phyloP scores from a whole-genome alignment of 2,113 vertebrate species.

The Trematocara nigrifrons region DNA sequence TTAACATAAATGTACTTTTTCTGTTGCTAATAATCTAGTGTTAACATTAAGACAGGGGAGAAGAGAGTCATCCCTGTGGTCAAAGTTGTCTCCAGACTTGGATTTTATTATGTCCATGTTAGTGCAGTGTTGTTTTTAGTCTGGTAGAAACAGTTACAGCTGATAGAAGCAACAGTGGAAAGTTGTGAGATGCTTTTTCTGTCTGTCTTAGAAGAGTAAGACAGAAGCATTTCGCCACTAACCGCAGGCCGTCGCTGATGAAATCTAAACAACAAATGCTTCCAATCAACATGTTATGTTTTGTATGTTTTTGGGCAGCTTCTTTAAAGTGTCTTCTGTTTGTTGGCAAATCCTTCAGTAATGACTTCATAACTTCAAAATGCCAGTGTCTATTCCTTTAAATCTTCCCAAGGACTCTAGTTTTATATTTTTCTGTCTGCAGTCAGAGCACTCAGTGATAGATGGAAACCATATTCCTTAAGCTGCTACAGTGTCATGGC shows the following conservation, averaged over 20 bases:
- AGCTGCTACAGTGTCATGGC: neutral
- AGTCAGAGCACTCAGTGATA: neutral
- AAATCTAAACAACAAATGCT: neutral
- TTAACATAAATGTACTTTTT: neutral
- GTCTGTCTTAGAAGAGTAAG: neutral
- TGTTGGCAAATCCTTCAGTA: neutral
- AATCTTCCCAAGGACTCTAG: neutral
- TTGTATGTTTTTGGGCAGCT: neutral
- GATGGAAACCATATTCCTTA: neutral
- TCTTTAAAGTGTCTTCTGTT: neutral
- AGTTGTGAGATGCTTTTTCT: neutral
- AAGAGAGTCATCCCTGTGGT: neutral
- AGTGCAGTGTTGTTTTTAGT: neutral
- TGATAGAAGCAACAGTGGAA: neutral
- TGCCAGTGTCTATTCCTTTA: neutral
- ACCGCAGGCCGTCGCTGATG: neutral
- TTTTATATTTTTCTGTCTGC: neutral
- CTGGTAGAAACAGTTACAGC: neutral
- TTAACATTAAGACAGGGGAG: neutral
- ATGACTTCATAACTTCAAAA: neutral
- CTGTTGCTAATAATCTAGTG: neutral
- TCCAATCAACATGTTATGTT: neutral
- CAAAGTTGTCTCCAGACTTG: neutral
- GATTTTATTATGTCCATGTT: neutral
- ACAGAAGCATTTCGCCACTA: neutral